These are phyloP conservation scores for Neodiprion pinetum DNA, from an alignment of 1,140 invertebrate genomes.

Conservation along the genomic window DNA sequence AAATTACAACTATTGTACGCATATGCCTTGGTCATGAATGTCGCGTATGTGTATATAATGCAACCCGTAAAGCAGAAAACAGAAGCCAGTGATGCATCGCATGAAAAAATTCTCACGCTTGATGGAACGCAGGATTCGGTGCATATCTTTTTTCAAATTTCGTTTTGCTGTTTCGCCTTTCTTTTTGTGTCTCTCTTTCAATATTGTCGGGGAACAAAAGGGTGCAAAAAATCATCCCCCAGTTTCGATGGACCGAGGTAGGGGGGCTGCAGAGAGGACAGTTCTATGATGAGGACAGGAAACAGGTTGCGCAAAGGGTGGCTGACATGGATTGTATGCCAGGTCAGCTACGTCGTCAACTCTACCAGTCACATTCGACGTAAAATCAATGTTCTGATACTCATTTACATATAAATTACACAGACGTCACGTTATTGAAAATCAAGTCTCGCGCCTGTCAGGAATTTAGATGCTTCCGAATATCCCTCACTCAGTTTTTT, in stretches of 20 bases:
- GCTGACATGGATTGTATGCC: neutral
- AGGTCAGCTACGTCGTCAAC: neutral
- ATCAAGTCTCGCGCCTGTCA: conserved; percentile 1
- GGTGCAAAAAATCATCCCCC: neutral
- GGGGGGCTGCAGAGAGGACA: neutral
- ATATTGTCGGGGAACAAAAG: neutral
- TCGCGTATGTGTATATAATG: too few species aligned
- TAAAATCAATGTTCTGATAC: conserved; percentile 5
- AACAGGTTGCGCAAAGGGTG: conserved; percentile 3
- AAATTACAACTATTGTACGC: too few species aligned
- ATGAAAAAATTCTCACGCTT: too few species aligned
- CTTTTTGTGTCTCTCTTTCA: too few species aligned
- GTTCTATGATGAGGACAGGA: conserved; percentile 5
- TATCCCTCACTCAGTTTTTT: neutral
- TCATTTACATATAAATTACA: conserved; percentile 5
- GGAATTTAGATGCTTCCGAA: neutral
- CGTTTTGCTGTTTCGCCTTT: too few species aligned
- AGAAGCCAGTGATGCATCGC: too few species aligned
- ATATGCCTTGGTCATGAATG: too few species aligned
- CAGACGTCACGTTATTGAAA: conserved; percentile 4
- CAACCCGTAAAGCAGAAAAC: too few species aligned
- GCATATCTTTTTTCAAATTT: too few species aligned
- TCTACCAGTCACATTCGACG: neutral
- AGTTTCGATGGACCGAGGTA: neutral
- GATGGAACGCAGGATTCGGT: too few species aligned